phyloP scores from a whole-genome alignment of 2,888 invertebrate genomes.

The Xestia c-nigrum region DNA sequence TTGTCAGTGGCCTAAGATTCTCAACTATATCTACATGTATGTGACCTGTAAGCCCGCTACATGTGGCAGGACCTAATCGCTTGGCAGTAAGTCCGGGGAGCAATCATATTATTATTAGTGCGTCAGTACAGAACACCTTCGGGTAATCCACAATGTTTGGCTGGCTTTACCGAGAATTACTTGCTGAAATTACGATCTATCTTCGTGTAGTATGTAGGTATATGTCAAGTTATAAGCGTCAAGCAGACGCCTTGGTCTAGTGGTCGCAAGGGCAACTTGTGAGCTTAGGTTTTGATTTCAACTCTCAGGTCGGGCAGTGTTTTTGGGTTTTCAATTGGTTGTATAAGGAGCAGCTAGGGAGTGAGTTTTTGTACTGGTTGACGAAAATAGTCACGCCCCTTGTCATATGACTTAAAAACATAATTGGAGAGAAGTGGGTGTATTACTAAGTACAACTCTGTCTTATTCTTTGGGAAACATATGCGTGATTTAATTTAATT shows the following conservation, averaged over 20 bases:
- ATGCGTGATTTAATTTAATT: too few relatives aligned
- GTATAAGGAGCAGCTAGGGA: not conserved
- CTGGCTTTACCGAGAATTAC: not conserved
- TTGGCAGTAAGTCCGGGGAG: conserved; percentile 20
- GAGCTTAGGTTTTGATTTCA: not conserved
- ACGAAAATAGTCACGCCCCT: not conserved
- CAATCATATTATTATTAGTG: conserved; percentile 7
- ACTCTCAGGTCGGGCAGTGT: not conserved
- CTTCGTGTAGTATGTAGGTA: not conserved
- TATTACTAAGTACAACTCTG: not conserved
- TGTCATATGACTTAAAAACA: not conserved
- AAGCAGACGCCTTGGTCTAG: not conserved
- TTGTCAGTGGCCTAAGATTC: not conserved
- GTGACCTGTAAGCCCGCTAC: not conserved
- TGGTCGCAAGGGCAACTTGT: not conserved
- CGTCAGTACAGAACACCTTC: not conserved
- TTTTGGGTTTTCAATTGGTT: not conserved
- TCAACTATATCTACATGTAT: not conserved
- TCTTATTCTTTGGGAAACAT: too few relatives aligned
- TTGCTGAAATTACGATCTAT: not conserved
- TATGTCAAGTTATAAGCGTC: not conserved
- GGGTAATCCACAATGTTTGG: not conserved
- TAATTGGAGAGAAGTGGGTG: not conserved
- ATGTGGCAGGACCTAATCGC: conserved; percentile 9
- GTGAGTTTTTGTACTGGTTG: not conserved